Conservation (phyloP, 1,140 invertebrate genomes). For the Drosophila subpulchrella region DNA sequence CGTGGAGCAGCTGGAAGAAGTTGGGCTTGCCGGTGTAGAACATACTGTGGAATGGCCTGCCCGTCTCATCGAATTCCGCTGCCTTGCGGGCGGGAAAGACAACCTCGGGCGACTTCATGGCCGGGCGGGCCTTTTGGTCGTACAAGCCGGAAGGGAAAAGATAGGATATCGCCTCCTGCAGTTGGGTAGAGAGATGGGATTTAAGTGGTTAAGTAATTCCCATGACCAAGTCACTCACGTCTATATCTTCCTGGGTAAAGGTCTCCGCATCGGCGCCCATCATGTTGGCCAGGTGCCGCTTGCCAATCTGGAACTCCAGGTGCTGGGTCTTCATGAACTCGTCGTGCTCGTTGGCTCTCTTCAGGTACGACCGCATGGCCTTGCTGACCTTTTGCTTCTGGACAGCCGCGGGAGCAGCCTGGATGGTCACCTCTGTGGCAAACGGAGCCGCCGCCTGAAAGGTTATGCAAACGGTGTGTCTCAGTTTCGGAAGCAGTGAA, state of each 20-base stretch:
- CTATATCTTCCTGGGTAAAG: slow-evolving; percentile 94
- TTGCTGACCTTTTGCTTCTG: slow-evolving; percentile 90
- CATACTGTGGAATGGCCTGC: slow-evolving; percentile 93
- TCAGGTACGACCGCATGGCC: slow-evolving; percentile 94
- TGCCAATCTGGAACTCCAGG: slow-evolving; percentile 95
- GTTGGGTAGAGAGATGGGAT: background rate
- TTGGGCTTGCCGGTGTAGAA: slow-evolving; percentile 96
- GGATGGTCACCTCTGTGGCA: slow-evolving; percentile 73
- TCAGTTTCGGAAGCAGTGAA: background rate
- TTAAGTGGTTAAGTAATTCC: background rate
- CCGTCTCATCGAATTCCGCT: slow-evolving; percentile 95
- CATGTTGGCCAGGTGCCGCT: slow-evolving; percentile 98
- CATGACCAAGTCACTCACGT: slow-evolving; percentile 87
- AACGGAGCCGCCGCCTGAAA: slow-evolving; percentile 44
- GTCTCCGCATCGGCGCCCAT: slow-evolving; percentile 96
- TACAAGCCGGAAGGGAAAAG: slow-evolving; percentile 96
- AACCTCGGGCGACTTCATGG: slow-evolving; percentile 94
- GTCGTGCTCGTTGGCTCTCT: slow-evolving; percentile 92
- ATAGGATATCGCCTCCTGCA: slow-evolving; percentile 94
- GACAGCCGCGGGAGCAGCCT: slow-evolving; percentile 69
- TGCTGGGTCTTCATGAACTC: slow-evolving; percentile 93
- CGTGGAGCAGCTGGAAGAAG: slow-evolving; percentile 93
- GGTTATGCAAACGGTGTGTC: slow-evolving; percentile 71
- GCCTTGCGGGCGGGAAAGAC: slow-evolving; percentile 94
- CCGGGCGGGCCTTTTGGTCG: slow-evolving; percentile 91